Evolutionary conservation across 2,888 invertebrate species (phyloP).

Genomic region (Pharmacophagus antenor): DNA sequence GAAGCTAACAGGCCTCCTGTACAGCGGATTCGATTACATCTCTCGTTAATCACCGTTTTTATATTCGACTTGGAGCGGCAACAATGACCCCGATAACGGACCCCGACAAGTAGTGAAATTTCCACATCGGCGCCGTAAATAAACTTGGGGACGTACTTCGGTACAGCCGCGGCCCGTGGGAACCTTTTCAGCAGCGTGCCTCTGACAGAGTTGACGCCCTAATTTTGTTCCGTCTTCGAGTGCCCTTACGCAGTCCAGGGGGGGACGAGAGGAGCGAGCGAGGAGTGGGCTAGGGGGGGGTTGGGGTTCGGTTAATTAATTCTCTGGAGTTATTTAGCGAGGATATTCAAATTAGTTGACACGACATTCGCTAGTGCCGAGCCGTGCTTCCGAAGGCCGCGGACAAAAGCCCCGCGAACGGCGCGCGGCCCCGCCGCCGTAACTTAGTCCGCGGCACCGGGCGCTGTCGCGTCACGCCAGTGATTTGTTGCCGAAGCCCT

Average conservation of each 20-base stretch:
- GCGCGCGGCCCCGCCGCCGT: neutral
- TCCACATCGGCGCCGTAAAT: slow-evolving; percentile 6
- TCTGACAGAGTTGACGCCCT: slow-evolving; percentile 23
- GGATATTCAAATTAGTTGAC: slow-evolving; percentile 27
- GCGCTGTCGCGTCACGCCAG: no score
- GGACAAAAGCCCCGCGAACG: slow-evolving; percentile 8
- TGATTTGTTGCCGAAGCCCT: no score
- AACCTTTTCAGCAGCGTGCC: slow-evolving; percentile 22
- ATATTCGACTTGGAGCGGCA: neutral
- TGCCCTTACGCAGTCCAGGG: slow-evolving; percentile 16
- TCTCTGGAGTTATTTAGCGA: slow-evolving; percentile 26
- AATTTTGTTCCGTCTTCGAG: slow-evolving; percentile 23
- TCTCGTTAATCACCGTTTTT: neutral
- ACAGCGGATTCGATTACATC: slow-evolving; percentile 13
- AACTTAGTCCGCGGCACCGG: neutral
- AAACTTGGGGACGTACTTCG: slow-evolving; percentile 10
- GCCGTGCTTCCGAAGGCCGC: slow-evolving; percentile 6
- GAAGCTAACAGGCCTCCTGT: neutral
- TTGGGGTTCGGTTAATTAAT: slow-evolving; percentile 28
- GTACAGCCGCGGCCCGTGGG: slow-evolving; percentile 5
- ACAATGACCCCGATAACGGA: neutral
- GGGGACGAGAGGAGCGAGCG: no score
- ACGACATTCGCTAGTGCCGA: slow-evolving; percentile 4
- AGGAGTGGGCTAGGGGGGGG: no score
- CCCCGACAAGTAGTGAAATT: neutral